Evolutionary conservation across 2,113 vertebrate species (phyloP), one percentile per base, ranked within the genome.

Genomic region (Pygathrix nemaeus): DNA sequence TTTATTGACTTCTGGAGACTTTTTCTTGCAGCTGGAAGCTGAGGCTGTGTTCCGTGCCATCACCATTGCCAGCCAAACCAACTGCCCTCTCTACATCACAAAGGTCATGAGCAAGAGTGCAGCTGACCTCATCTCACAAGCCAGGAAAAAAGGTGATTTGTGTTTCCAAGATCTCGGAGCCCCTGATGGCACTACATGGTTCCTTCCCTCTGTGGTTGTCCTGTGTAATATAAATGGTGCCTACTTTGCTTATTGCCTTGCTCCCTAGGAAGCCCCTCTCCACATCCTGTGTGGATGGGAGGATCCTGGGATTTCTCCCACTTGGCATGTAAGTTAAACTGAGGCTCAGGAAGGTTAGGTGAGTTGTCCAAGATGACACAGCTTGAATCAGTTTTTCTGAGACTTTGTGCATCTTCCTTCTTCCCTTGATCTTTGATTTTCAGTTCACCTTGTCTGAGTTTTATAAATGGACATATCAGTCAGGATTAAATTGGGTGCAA

Each of bases 71-170:
- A 99, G 99, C 98, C 99, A 99, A 97, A 99, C 99, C 98, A 99
- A 99, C 99, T 99, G 99, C 95, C 99, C 99, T 18, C 99, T 99
- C 70, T 99, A 99, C 0, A 98, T 99, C 97, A 99, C 99, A 45
- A 99, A 99, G 96, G 99, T 99, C 98, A 99, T 99, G 99, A 99
- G 99, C 99, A 99, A 99, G 98, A 99, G 99, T 0, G 99, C 99
- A 1, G 99, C 99, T 50, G 99, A 99, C 98, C 99, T 99, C 99
- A 99, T 99, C 98, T 99, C 99, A 0, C 99, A 99, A 99, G 99
- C 99, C 97, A 99, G 99, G 96, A 99, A 99, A 98, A 99, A 99
- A 99, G 99, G 99, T 99, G 88, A 97, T 23, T 35, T 9, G 50
- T 35, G 50, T 5, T 68, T 32, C n/a, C 3, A 4, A 50, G 68